These are phyloP conservation scores for Microcaecilia unicolor DNA, from an alignment of 2,797 vertebrate species.

Conservation along the genomic window DNA sequence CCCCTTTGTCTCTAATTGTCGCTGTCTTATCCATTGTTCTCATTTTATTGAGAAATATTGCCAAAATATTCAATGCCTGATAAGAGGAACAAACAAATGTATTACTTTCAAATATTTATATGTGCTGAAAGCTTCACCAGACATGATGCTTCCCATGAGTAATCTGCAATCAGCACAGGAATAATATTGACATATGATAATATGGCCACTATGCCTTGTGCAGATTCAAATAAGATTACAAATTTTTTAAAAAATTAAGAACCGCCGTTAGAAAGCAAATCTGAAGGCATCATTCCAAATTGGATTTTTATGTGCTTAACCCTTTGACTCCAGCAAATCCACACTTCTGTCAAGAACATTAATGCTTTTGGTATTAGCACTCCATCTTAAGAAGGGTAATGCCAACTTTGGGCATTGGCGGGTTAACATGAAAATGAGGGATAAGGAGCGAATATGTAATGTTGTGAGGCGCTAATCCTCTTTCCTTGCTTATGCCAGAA, in stretches of 20 bases:
- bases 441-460: too few species aligned
- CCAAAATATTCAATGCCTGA: too few species aligned
- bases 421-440: not conserved
- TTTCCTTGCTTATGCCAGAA: not conserved
- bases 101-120: too few species aligned
- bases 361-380: slow-evolving; percentile 7
- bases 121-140: slow-evolving; percentile 12
- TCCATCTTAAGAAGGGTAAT: not conserved
- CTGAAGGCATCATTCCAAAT: slow-evolving; percentile 8
- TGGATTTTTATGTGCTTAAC: not conserved
- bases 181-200: not conserved
- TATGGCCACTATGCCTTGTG: not conserved
- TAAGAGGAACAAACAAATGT: too few species aligned
- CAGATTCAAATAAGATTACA: slow-evolving; percentile 5
- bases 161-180: slow-evolving; percentile 12
- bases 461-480: too few species aligned
- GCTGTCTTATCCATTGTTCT: too few species aligned
- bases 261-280: not conserved
- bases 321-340: not conserved
- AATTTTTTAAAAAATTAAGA: too few species aligned
- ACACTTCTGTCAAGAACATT: not conserved
- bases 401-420: not conserved
- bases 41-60: too few species aligned
- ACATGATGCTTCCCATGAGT: slow-evolving; percentile 12
- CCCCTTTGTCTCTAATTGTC: too few species aligned